Evolutionary conservation across 64 coral and sea anemone species (phyloP).

Genomic region (Actinia tenebrosa): DNA sequence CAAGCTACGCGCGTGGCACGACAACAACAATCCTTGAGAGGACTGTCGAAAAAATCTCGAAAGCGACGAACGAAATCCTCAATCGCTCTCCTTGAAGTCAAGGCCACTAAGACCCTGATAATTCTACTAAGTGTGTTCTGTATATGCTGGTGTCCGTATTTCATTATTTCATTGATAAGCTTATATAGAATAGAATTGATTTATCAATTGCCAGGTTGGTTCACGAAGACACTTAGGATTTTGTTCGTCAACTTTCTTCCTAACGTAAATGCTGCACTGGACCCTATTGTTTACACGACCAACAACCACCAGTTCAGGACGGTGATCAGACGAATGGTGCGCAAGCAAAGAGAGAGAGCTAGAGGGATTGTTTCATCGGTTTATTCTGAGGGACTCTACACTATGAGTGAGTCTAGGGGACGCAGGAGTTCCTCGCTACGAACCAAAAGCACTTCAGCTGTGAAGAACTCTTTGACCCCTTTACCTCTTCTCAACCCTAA

Average conservation of each 20-base stretch:
- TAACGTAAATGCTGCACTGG: constrained; percentile 72
- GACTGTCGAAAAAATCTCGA: constrained; percentile 3
- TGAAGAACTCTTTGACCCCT: background rate
- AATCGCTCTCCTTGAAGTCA: constrained; percentile 83
- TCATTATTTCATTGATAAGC: constrained; percentile 62
- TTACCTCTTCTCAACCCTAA: background rate
- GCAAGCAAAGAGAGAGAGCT: constrained; percentile 35
- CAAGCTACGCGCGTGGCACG: constrained; percentile 62
- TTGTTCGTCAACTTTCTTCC: constrained; percentile 77
- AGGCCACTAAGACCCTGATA: constrained; percentile 89
- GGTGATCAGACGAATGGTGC: constrained; percentile 45
- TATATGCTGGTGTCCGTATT: constrained; percentile 87
- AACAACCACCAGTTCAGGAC: constrained; percentile 79
- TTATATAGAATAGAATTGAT: constrained; percentile 49
- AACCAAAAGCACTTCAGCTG: background rate
- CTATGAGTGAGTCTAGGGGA: constrained; percentile 5
- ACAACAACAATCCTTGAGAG: constrained; percentile 46
- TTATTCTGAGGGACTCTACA: constrained; percentile 4
- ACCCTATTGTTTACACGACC: constrained; percentile 83
- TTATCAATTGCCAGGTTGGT: constrained; percentile 25
- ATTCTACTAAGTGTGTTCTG: constrained; percentile 83
- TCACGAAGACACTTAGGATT: constrained; percentile 26
- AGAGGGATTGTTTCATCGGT: constrained; percentile 10
- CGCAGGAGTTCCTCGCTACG: background rate
- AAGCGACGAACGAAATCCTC: constrained; percentile 26